Evolutionary conservation across 2,797 vertebrate species (phyloP).

Genomic region (Luscinia megarhynchos): DNA sequence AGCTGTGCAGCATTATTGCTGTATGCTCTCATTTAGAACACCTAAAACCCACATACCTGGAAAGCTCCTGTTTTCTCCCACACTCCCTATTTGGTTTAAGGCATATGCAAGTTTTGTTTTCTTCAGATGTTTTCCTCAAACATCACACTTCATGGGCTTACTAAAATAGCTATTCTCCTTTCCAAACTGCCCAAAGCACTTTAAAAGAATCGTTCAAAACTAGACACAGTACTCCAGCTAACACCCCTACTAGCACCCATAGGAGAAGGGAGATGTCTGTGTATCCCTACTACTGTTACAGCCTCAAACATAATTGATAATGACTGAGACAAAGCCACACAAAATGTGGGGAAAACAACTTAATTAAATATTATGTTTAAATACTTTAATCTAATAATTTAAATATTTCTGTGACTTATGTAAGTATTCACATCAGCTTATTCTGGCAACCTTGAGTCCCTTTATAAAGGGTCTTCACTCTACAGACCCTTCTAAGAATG

Average conservation of each 20-base stretch:
- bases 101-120: background rate
- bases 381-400: background rate
- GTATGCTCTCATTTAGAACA: background rate
- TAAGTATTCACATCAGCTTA: background rate
- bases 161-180: background rate
- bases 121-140: background rate
- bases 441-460: background rate
- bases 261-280: background rate
- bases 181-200: background rate
- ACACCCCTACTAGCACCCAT: background rate
- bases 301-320: background rate
- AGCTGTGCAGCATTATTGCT: background rate
- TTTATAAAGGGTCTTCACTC: background rate
- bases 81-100: background rate
- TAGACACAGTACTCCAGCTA: background rate
- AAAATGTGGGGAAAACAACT: background rate
- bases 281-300: background rate
- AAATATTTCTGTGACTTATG: background rate
- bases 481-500: background rate
- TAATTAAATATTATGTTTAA: background rate
- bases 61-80: background rate
- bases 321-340: background rate
- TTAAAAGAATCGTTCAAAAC: background rate
- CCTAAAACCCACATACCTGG: background rate
- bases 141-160: background rate